phyloP scores from a whole-genome alignment of 2,888 invertebrate genomes.

The Drosophila mimetica region DNA sequence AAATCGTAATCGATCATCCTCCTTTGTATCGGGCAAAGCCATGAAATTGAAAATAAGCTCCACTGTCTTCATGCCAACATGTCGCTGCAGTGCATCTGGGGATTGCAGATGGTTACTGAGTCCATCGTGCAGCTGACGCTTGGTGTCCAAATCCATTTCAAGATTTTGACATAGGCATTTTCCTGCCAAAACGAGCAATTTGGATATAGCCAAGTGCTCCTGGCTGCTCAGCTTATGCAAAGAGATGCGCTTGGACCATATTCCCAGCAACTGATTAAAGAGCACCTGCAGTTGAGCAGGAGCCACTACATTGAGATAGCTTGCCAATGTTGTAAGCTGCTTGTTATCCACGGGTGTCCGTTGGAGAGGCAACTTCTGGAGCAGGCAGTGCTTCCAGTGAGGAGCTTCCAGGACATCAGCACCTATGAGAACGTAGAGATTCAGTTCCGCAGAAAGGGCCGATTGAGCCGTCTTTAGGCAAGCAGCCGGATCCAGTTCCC shows the following conservation, averaged over 20 bases:
- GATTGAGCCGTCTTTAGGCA: conserved; percentile 83
- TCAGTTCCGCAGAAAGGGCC: conserved; percentile 86
- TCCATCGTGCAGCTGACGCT: conserved; percentile 86
- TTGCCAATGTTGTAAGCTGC: conserved; percentile 87
- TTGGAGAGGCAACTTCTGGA: conserved; percentile 87
- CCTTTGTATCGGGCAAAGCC: conserved; percentile 82
- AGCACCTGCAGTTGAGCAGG: conserved; percentile 84
- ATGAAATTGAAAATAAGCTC: conserved; percentile 87
- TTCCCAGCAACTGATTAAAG: conserved; percentile 86
- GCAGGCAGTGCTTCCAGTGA: conserved; percentile 89
- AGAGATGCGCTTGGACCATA: conserved; percentile 89
- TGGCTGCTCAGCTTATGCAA: conserved; percentile 87
- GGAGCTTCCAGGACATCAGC: conserved; percentile 85
- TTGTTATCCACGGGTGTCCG: conserved; percentile 85
- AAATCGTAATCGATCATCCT: conserved; percentile 87
- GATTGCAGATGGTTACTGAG: conserved; percentile 89
- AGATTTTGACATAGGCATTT: conserved; percentile 83
- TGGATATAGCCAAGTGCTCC: conserved; percentile 90
- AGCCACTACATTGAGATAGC: conserved; percentile 86
- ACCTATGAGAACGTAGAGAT: conserved; percentile 83
- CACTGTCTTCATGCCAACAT: conserved; percentile 90
- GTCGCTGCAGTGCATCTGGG: conserved; percentile 86
- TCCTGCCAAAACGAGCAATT: conserved; percentile 87
- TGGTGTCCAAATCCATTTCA: conserved; percentile 61
- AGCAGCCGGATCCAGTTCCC: conserved; percentile 86